These are phyloP conservation scores for Campoplex capitator DNA, from an alignment of 2,888 invertebrate species.

Conservation along the genomic window DNA sequence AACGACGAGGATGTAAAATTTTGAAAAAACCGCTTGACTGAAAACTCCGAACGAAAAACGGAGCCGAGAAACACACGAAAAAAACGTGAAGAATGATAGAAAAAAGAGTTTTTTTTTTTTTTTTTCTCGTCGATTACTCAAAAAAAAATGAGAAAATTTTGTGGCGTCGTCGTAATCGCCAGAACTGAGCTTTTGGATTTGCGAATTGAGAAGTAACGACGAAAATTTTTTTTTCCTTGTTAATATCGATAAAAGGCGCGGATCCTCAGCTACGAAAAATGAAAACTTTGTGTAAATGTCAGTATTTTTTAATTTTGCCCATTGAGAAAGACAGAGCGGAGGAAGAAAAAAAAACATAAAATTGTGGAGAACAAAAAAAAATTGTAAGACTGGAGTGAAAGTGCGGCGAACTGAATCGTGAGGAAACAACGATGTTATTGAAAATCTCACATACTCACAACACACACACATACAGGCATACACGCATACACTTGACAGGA, in stretches of 20 bases:
- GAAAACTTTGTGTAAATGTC: conserved; percentile 54
- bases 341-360: neutral
- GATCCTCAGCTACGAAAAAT: conserved; percentile 11
- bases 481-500: neutral
- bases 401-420: conserved; percentile 12
- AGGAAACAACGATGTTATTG: conserved; percentile 10
- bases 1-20: conserved; percentile 75
- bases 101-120: neutral
- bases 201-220: conserved; percentile 4
- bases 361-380: conserved; percentile 1
- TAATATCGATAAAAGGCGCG: neutral
- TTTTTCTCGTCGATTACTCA: neutral
- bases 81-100: neutral
- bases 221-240: conserved; percentile 7
- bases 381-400: conserved; percentile 8
- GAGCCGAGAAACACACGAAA: neutral
- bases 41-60: neutral
- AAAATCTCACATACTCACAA: conserved; percentile 25
- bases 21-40: neutral
- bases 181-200: conserved; percentile 13
- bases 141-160: neutral
- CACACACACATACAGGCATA: neutral
- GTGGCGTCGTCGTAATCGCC: neutral
- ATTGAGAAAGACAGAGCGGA: neutral
- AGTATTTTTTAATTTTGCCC: conserved; percentile 61